Evolutionary conservation across 2,797 vertebrate genomes (phyloP), one percentile per base, ranked within the genome.

Genomic region (Lophura swinhoii): DNA sequence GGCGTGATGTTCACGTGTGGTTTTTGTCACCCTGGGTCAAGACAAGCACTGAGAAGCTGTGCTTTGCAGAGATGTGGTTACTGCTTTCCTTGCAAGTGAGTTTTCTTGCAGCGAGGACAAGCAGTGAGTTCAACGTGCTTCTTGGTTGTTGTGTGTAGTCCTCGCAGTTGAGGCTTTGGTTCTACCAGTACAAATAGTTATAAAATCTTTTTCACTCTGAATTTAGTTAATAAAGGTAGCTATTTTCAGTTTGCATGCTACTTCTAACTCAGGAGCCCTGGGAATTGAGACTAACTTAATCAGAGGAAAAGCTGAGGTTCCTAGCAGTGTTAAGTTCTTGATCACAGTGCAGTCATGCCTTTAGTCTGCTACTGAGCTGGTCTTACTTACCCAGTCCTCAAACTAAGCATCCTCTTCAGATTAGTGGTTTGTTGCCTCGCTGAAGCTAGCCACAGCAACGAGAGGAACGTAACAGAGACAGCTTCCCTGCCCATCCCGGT

Each of bases 301-400:
- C 28, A 33, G 58, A 56, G 67, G 29, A 14, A 60, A 48, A 62
- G 16, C 6, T 0, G 24, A 14, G 81, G 63, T 43, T 48, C 33
- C 64, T 43, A 44, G 44, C 31, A 18, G 8, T 5, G 5, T 28
- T 29, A 20, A 4, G 2, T 7, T 77, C 5, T 37, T 26, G 35
- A 2, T 35, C 4, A 0, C 3, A 5, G 0, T 2, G 8, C 9
- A 26, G 3, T 9, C 8, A 0, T 23, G 33, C 20, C 14, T 73
- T 11, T 1, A 8, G 1, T 3, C 69, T 21, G 24, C 31, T 58
- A 7, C 72, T 5, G 48, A 51, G 39, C 68, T 20, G 6, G 0
- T 26, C 35, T 16, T 21, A 10, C 43, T 7, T 3, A 1, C 8
- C 67, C 7, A 2, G 13, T 3, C 53, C 8, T 35, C 85, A 29